These are phyloP conservation scores for Caenorhabditis japonica DNA, from an alignment of 2,888 invertebrate genomes.

Conservation along the genomic window DNA sequence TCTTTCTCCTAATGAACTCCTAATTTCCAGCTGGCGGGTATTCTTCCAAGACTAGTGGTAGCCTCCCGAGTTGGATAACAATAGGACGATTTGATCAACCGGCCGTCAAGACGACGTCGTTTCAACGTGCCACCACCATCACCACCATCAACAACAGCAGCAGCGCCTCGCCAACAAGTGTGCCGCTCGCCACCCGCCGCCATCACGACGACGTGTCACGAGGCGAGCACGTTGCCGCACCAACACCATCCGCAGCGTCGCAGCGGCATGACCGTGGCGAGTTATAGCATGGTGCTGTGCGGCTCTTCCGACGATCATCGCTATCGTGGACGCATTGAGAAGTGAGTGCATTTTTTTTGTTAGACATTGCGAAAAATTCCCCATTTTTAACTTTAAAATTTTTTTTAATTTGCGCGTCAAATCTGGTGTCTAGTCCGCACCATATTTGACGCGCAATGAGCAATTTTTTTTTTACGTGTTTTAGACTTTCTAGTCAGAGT, in stretches of 20 bases:
- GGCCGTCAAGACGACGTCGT: background rate
- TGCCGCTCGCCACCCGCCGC: constrained; percentile 3
- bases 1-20: too few relatives aligned
- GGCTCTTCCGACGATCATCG: constrained; percentile 74
- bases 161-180: background rate
- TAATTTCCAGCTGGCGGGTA: constrained; percentile 40
- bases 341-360: constrained; percentile 57
- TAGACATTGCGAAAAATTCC: too few relatives aligned
- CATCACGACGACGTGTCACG: constrained; percentile 47
- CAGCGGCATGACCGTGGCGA: constrained; percentile 68
- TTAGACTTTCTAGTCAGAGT: too few relatives aligned
- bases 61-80: constrained; percentile 1
- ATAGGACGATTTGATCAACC: background rate
- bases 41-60: constrained; percentile 44
- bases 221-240: constrained; percentile 33
- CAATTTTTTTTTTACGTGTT: too few relatives aligned
- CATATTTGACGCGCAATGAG: too few relatives aligned
- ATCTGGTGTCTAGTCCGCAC: too few relatives aligned
- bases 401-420: too few relatives aligned
- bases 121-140: background rate
- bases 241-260: constrained; percentile 22
- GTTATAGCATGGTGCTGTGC: constrained; percentile 75
- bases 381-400: too few relatives aligned
- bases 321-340: constrained; percentile 76
- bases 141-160: background rate